Evolutionary conservation across 2,113 vertebrate species (phyloP), one percentile per base, ranked within the genome.

Genomic region (Hippopotamus amphibius): DNA sequence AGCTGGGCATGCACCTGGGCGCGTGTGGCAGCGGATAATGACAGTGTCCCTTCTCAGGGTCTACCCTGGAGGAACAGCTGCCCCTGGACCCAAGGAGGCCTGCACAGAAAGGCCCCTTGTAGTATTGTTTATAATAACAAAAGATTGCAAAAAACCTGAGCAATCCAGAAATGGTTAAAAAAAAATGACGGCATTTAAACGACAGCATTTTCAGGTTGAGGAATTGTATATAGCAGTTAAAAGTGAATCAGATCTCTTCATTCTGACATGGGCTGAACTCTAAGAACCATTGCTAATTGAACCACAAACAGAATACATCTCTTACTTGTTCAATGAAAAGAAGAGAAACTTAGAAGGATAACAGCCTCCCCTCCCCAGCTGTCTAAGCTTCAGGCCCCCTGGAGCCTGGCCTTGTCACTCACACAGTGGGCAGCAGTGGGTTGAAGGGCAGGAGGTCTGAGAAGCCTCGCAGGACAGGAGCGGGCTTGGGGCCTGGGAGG

Each of bases 1-100:
- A 59, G 50, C 17, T 4, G 48, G 24, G 21, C 41, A 0, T 2
- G 11, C 13, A 22, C 10, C 65, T 6, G 12, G 46, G 1, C n/a
- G 6, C 46, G 19, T 7, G 5, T n/a, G 50, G 53, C 50, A n/a
- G 57, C 43, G 2, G 22, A 13, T 19, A 30, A 57, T 65, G 71
- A 63, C 7, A 50, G 3, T 26, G 85, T 65, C 30, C 46, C 63
- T 65, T 80, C 86, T 28, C 13, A 5, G 26, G 17, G 8, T 55
- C 68, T 21, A 12, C 53, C 65, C 30, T 28, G 50, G 61, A 53
- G 12, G 16, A 69, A 26, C 22, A 30, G 30, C 21, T 16, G 28
- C 46, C 3, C 5, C 5, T 1, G 19, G 28, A 10, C 24, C 26
- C 5, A 4, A 14, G 9, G 50, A 77, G 12, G 19, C 26, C 43